Evolutionary conservation across 2,797 vertebrate genomes (phyloP).

Genomic region (Thaleichthys pacificus): DNA sequence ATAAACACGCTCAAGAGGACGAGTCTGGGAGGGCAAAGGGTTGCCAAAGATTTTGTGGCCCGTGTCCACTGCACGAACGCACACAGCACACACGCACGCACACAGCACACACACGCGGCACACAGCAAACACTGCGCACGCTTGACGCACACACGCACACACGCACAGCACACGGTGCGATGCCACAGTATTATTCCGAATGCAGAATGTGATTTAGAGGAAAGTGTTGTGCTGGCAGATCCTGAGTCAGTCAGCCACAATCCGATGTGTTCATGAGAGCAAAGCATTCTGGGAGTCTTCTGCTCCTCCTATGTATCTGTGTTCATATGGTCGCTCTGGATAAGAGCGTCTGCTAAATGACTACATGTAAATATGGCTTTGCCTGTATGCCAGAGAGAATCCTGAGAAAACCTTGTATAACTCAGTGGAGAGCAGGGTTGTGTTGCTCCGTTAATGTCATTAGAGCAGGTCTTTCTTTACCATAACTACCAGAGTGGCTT

Average conservation of each 20-base stretch:
- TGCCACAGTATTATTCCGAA: conserved; percentile 23
- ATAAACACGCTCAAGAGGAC: too few relatives aligned
- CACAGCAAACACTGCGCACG: neutral
- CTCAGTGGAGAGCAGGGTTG: neutral
- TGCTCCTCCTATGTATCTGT: too few relatives aligned
- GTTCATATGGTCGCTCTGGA: too few relatives aligned
- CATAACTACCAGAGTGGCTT: neutral
- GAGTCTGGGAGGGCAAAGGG: too few relatives aligned
- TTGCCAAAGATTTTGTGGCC: too few relatives aligned
- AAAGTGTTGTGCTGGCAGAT: conserved; percentile 8
- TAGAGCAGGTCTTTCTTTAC: too few relatives aligned
- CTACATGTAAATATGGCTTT: too few relatives aligned
- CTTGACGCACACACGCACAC: conserved; percentile 3
- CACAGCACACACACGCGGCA: conserved; percentile 7
- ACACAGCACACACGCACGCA: neutral
- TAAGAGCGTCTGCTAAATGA: too few relatives aligned
- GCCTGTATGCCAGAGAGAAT: neutral
- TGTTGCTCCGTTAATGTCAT: too few relatives aligned
- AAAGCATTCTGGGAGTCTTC: neutral
- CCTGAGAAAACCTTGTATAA: conserved; percentile 4
- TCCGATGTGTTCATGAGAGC: neutral
- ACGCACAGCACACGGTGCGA: conserved; percentile 4
- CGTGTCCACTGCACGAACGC: neutral
- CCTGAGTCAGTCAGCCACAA: conserved; percentile 19
- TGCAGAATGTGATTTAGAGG: conserved; percentile 33